phyloP scores from a whole-genome alignment of 2,888 invertebrate species.

The Thecophora atra region DNA sequence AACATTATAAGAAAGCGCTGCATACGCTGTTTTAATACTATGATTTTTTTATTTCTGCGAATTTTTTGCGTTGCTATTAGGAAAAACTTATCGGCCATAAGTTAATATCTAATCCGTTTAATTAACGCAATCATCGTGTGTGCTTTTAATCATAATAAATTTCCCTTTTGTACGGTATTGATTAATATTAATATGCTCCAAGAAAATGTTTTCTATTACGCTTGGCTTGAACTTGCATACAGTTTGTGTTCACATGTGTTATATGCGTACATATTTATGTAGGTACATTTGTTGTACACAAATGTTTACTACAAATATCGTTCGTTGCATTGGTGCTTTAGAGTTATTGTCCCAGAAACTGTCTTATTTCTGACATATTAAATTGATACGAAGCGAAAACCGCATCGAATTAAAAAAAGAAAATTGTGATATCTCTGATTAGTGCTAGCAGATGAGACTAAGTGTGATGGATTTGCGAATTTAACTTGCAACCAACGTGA shows the following conservation, averaged over 20 bases:
- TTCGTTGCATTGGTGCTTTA: neutral
- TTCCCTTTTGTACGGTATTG: too few species aligned
- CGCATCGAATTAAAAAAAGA: constrained; percentile 12
- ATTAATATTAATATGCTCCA: too few species aligned
- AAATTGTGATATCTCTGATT: constrained; percentile 4
- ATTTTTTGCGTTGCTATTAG: neutral
- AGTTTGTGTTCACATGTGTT: too few species aligned
- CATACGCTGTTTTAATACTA: too few species aligned
- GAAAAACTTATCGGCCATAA: neutral
- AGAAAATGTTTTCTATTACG: too few species aligned
- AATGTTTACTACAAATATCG: neutral
- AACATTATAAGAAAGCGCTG: constrained; percentile 42
- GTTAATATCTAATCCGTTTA: neutral
- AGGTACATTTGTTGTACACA: neutral
- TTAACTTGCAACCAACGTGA: too few species aligned
- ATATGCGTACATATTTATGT: constrained; percentile 2
- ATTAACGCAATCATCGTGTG: too few species aligned
- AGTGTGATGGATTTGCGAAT: too few species aligned
- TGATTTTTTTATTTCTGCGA: neutral
- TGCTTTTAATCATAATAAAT: too few species aligned
- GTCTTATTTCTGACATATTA: constrained; percentile 1
- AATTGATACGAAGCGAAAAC: neutral
- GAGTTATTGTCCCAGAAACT: neutral
- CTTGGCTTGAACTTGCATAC: too few species aligned
- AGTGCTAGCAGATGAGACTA: too few species aligned